Base-by-base conservation (phyloP, 2,797 vertebrate species). In the Manis javanica region DNA sequence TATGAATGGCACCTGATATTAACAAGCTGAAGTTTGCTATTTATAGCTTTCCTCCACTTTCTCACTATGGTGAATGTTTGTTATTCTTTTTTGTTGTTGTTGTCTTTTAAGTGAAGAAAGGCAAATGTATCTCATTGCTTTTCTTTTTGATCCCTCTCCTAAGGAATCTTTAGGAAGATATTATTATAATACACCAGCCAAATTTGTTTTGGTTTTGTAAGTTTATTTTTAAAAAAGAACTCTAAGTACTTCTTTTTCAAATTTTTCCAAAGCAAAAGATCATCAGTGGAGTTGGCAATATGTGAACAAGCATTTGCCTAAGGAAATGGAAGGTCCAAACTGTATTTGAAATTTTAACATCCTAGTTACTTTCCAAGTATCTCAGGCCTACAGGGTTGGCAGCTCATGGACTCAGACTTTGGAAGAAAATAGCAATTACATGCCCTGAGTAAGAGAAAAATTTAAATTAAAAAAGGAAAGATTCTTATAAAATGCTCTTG, bases 321-420 rank as follows among this genome's bases (percentile, higher is more conserved):
- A 90, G 74, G 87, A 96, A 78, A 79, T 46, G 4, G 11, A 90
- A 74, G 12, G 12, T 92, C 15, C 84, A 69, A 75, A 64, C 26
- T 87, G n/a, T 87, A 57, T 88, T 57, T 95, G 87, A 96, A 95
- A 95, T 63, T 86, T 92, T 85, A 93, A 75, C 72, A 82, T 68
- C 39, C 39, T 64, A 87, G 5, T 59, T 82, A 37, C 15, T 88
- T 92, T 90, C 75, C 61, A 92, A 92, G 11, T 64, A 77, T 90
- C 51, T 96, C 71, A 59, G 57, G 21, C 34, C 42, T 68, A 55
- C 14, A 78, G 63, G 11, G 13, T 37, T 94, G 68, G 39, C 13
- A 85, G n/a, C 11, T 94, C 8, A 26, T 64, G 12, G 12, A 59
- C 85, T 87, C 31, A 61, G 79, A 95, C 4, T 83, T 49, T 59